Percentiles rank a stretch among this genome's conserved stretches.
Conservation (phyloP, 1,140 invertebrate species). For the Eupeodes corollae region DNA sequence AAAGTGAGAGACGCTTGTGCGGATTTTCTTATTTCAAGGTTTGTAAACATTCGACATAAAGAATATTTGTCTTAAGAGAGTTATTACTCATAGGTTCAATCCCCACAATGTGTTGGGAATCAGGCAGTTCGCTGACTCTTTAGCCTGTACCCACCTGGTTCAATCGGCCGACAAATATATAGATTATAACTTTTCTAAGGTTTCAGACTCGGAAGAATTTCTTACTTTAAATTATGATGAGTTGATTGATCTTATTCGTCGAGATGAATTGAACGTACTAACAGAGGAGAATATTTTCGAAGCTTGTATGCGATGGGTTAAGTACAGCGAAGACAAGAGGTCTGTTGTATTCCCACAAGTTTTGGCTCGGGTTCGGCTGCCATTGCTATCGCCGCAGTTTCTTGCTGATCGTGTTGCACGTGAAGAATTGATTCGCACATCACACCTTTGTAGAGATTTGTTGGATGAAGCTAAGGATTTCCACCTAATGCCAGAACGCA, state of each 20-base stretch:
- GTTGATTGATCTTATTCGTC: conserved; percentile 57
- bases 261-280: conserved; percentile 69
- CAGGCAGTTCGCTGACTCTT: conserved; percentile 68
- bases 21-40: conserved; percentile 63
- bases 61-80: background rate
- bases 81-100: conserved; percentile 49
- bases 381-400: conserved; percentile 71
- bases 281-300: conserved; percentile 70
- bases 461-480: conserved; percentile 76
- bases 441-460: conserved; percentile 67
- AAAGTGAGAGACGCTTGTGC: conserved; percentile 77
- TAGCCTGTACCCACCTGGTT: conserved; percentile 60
- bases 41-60: conserved; percentile 1
- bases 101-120: conserved; percentile 78
- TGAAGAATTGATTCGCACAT: conserved; percentile 67
- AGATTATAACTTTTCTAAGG: conserved; percentile 70
- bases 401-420: conserved; percentile 71
- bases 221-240: conserved; percentile 45
- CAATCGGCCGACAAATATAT: conserved; percentile 72
- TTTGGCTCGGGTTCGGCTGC: conserved; percentile 64
- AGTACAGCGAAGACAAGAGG: conserved; percentile 50
- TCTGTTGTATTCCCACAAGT: conserved; percentile 54
- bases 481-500: conserved; percentile 73
- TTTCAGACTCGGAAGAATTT: conserved; percentile 70
- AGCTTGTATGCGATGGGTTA: conserved; percentile 73